Percentiles rank a stretch among this genome's conserved stretches.
Evolutionary conservation across 1,140 invertebrate genomes (phyloP).

Genomic region (Drosophila parvula): DNA sequence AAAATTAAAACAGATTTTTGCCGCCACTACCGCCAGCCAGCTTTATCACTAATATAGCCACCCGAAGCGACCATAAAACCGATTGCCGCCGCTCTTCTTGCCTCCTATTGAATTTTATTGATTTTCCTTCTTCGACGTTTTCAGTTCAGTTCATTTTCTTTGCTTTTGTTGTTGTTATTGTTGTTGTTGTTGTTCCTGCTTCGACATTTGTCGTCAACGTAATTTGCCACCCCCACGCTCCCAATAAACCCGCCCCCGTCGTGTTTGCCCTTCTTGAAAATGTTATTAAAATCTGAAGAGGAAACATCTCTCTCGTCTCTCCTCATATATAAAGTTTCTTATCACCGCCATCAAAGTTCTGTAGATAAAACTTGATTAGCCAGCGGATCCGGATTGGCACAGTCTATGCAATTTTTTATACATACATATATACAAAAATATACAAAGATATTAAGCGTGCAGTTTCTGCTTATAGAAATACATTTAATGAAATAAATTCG

Average conservation of each 20-base stretch:
- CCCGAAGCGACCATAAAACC: constrained; percentile 67
- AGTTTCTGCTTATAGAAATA: neutral
- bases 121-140: constrained; percentile 60
- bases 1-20: constrained; percentile 76
- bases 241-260: constrained; percentile 47
- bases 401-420: neutral
- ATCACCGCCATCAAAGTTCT: constrained; percentile 29
- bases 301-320: constrained; percentile 10
- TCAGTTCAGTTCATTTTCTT: constrained; percentile 17
- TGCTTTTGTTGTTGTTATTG: constrained; percentile 4
- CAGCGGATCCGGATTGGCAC: neutral
- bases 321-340: constrained; percentile 32
- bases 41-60: constrained; percentile 52
- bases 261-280: constrained; percentile 45
- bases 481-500: no score
- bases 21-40: constrained; percentile 31
- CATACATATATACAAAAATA: neutral
- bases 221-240: constrained; percentile 58
- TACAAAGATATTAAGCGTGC: neutral
- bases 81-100: constrained; percentile 52
- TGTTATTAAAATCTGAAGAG: constrained; percentile 51
- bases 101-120: constrained; percentile 78
- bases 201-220: constrained; percentile 68
- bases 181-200: constrained; percentile 11
- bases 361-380: constrained; percentile 45